Evolutionary conservation across 2,888 invertebrate genomes (phyloP).

Genomic region (Galerucella nymphaeae): DNA sequence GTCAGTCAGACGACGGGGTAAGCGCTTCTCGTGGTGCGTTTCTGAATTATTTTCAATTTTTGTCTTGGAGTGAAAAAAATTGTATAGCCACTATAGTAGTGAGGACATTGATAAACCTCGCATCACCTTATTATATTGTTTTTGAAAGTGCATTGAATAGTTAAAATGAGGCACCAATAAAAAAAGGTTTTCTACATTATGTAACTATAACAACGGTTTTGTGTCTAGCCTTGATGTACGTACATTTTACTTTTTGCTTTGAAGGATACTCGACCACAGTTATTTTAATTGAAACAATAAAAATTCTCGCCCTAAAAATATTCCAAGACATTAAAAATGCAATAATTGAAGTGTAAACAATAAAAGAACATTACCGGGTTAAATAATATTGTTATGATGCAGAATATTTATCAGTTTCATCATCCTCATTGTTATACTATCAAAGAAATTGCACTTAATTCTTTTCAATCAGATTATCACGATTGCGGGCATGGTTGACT

Average conservation of each 20-base stretch:
- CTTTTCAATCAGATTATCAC: background rate
- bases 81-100: no score
- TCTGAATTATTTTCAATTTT: no score
- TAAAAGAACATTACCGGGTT: background rate
- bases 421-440: slow-evolving; percentile 7
- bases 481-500: background rate
- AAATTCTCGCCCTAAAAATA: background rate
- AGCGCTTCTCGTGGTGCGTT: no score
- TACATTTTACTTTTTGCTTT: background rate
- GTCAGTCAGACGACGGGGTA: no score
- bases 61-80: no score
- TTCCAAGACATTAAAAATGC: background rate
- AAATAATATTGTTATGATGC: slow-evolving; percentile 5
- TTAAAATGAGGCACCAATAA: background rate
- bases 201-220: background rate
- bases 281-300: background rate
- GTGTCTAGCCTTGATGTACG: no score
- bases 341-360: background rate
- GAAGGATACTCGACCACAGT: background rate
- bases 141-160: no score
- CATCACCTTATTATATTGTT: no score
- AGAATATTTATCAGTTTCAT: slow-evolving; percentile 16
- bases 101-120: no score
- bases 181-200: background rate
- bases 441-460: background rate